These are phyloP conservation scores for Callocephalon fimbriatum DNA, from an alignment of 2,113 vertebrate species.

Conservation along the genomic window DNA sequence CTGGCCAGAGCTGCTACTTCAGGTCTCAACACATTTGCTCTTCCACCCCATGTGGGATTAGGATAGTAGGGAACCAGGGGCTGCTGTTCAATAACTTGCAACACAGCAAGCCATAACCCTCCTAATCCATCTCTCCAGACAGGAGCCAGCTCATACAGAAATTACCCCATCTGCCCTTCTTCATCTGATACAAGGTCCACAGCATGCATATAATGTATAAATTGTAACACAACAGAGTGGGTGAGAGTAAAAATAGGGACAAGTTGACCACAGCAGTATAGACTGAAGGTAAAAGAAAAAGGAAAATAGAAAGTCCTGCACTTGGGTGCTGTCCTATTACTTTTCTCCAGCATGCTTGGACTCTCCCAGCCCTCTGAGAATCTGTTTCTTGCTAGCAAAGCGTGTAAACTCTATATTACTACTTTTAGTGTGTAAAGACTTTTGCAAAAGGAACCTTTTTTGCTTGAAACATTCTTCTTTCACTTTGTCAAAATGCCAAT, in stretches of 20 bases:
- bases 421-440: not conserved
- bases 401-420: not conserved
- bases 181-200: not conserved
- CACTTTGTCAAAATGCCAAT: not conserved
- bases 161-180: not conserved
- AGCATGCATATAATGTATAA: not conserved
- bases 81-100: not conserved
- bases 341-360: not conserved
- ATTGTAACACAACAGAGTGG: not conserved
- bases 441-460: not conserved
- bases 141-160: not conserved
- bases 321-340: not conserved
- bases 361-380: not conserved
- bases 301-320: not conserved
- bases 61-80: not conserved
- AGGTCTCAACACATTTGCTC: not conserved
- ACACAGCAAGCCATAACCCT: accelerated
- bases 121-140: accelerated
- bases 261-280: not conserved
- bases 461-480: not conserved
- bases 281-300: not conserved
- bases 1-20: not conserved
- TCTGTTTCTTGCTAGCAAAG: not conserved
- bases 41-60: not conserved
- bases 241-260: not conserved